A percentile compares a stretch with the other conserved stretches of the same genome.
Conservation (phyloP, 2,888 invertebrate species). For the Theretra japonica region DNA sequence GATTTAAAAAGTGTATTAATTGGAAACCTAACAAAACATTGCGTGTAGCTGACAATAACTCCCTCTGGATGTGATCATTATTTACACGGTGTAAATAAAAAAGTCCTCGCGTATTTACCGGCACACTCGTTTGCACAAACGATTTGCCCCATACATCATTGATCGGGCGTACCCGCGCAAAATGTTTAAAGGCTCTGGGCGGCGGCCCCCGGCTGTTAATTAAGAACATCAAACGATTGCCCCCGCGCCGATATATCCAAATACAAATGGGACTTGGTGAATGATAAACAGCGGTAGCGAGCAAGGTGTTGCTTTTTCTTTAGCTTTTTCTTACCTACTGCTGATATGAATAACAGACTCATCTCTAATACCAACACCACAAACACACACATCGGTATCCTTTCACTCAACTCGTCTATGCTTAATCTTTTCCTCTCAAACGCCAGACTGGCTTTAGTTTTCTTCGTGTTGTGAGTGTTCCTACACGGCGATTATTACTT, state of each 20-base stretch:
- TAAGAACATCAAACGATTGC: constrained; percentile 22
- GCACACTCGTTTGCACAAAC: constrained; percentile 5
- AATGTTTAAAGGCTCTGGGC: constrained; percentile 16
- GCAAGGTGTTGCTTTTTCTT: neutral
- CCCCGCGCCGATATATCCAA: neutral
- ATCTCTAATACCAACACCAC: too few species aligned
- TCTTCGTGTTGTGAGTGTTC: too few species aligned
- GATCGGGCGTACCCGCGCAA: neutral
- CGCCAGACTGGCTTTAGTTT: too few species aligned
- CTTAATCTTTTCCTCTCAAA: too few species aligned
- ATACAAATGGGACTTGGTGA: neutral
- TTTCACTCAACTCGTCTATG: too few species aligned
- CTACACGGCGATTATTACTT: too few species aligned
- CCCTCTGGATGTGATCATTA: neutral
- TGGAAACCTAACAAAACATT: too few species aligned
- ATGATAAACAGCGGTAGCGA: constrained; percentile 1
- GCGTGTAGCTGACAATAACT: too few species aligned
- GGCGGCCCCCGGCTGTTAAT: constrained; percentile 12
- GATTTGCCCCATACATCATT: constrained; percentile 5
- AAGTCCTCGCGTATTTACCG: constrained; percentile 5
- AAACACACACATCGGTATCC: too few species aligned
- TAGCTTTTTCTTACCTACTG: too few species aligned
- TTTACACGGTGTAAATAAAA: neutral
- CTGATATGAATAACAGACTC: too few species aligned
- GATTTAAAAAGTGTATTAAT: too few species aligned